Percentiles rank a stretch among this genome's conserved stretches.
Conservation (phyloP, 2,797 vertebrate species). For the Melanotaenia trifasciata region DNA sequence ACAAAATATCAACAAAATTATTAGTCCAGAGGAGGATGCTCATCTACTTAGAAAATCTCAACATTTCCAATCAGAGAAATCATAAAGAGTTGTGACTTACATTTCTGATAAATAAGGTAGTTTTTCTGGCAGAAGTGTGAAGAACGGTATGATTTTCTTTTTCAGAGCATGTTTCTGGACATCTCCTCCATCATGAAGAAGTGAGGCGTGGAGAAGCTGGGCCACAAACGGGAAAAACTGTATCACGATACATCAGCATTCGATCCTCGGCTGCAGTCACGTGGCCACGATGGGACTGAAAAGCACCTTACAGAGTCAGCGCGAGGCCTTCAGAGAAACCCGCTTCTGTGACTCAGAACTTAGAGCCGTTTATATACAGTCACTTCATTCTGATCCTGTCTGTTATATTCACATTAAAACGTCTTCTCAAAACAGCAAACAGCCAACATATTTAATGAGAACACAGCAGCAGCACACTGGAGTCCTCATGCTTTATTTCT, state of each 20-base stretch:
- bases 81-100: no score
- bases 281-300: conserved; percentile 45
- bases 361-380: conserved; percentile 52
- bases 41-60: no score
- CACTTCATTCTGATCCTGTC: conserved; percentile 46
- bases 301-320: conserved; percentile 73
- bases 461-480: conserved; percentile 19
- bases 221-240: conserved; percentile 47
- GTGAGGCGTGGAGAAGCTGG: conserved; percentile 69
- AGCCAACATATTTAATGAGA: conserved; percentile 33
- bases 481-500: conserved; percentile 69
- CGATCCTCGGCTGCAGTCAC: conserved; percentile 44
- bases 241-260: conserved; percentile 63
- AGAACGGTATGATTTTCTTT: conserved; percentile 63
- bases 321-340: not conserved
- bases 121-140: not conserved
- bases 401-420: conserved; percentile 70
- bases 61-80: no score
- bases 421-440: conserved; percentile 58
- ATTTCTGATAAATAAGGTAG: no score
- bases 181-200: conserved; percentile 98
- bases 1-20: no score
- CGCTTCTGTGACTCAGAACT: conserved; percentile 41
- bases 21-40: no score
- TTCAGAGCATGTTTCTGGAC: conserved; percentile 94